phyloP scores from a whole-genome alignment of 2,888 invertebrate species.

The Pachymerium ferrugineum region DNA sequence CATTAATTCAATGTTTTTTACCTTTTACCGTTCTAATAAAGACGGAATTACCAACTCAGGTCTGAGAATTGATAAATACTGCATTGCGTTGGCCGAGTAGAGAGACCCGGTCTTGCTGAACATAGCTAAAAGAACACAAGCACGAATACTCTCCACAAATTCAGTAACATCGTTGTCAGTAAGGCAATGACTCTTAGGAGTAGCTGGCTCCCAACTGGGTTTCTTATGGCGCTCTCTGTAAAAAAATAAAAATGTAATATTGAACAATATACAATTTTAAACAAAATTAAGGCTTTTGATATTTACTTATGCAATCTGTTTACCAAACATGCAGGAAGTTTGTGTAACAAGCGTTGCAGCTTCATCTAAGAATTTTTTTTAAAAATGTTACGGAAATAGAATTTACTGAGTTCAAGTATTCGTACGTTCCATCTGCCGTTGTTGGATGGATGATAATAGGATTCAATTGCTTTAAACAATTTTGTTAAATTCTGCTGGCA shows the following conservation, averaged over 20 bases:
- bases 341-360: constrained; percentile 52
- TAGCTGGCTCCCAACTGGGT: constrained; percentile 61
- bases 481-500: constrained; percentile 68
- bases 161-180: constrained; percentile 72
- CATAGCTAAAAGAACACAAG: constrained; percentile 69
- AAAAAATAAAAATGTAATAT: constrained; percentile 35
- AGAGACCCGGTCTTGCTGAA: constrained; percentile 64
- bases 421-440: constrained; percentile 66
- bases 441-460: constrained; percentile 86
- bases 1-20: not conserved
- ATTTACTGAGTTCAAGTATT: constrained; percentile 4
- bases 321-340: constrained; percentile 62
- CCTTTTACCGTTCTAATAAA: constrained; percentile 64
- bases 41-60: constrained; percentile 78
- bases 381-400: constrained; percentile 37
- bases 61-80: constrained; percentile 68
- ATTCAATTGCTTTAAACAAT: constrained; percentile 74
- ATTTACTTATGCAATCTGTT: constrained; percentile 53
- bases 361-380: constrained; percentile 35
- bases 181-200: constrained; percentile 64
- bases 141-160: constrained; percentile 68
- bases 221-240: constrained; percentile 61
- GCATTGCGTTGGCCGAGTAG: constrained; percentile 62
- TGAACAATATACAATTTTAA: constrained; percentile 38
- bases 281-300: not conserved